These are phyloP conservation scores for Nicator chloris DNA, from an alignment of 2,113 vertebrate genomes.

Conservation along the genomic window DNA sequence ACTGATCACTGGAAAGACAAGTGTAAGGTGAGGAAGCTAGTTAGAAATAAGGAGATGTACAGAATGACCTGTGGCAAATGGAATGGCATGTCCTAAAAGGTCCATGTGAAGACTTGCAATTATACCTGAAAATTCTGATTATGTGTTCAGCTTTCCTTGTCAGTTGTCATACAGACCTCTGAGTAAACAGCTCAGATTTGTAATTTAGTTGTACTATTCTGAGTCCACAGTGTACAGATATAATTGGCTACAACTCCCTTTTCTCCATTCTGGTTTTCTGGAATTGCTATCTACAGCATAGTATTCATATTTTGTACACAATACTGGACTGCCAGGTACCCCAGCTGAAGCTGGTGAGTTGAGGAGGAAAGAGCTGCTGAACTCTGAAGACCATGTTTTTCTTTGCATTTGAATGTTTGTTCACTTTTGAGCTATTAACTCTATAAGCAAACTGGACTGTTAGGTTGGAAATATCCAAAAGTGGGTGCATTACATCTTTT, in stretches of 20 bases:
- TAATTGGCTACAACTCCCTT: background rate
- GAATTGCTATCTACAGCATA: background rate
- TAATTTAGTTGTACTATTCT: background rate
- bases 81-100: background rate
- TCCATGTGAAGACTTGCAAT: background rate
- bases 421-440: background rate
- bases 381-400: background rate
- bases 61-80: background rate
- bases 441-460: background rate
- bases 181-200: background rate
- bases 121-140: background rate
- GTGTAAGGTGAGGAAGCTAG: background rate
- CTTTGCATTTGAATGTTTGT: background rate
- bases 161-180: background rate
- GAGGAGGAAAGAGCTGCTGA: background rate
- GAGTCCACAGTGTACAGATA: background rate
- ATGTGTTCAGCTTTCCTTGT: background rate
- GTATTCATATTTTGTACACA: background rate
- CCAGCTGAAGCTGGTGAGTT: background rate
- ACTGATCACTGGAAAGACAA: background rate
- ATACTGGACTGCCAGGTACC: background rate
- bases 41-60: background rate
- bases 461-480: background rate
- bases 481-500: background rate
- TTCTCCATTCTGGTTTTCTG: background rate